phyloP scores from a whole-genome alignment of 2,888 invertebrate genomes.

The Mongoloraphidia duomilia region DNA sequence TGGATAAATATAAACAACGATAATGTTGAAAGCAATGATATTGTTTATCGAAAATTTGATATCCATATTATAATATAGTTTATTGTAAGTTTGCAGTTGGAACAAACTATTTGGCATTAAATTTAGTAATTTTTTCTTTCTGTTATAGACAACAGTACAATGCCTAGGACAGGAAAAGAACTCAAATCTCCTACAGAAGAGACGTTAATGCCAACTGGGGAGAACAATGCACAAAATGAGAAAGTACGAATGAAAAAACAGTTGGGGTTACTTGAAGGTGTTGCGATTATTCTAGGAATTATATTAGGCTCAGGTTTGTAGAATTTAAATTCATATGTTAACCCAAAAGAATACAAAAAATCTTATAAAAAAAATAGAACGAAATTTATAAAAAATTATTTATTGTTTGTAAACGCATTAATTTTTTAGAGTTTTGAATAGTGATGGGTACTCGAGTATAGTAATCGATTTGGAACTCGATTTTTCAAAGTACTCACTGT shows the following conservation, averaged over 20 bases:
- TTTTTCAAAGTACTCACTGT: no score
- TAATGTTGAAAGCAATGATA: no score
- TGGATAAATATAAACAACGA: no score
- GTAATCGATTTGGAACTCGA: no score
- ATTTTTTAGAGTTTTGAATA: no score
- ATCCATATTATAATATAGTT: not conserved
- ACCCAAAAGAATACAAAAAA: not conserved
- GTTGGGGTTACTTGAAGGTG: conserved; percentile 78
- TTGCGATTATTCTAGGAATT: conserved; percentile 86
- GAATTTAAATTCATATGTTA: not conserved
- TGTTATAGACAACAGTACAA: no score
- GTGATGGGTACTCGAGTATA: no score
- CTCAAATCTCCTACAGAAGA: conserved; percentile 19
- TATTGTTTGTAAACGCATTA: not conserved
- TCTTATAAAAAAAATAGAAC: not conserved
- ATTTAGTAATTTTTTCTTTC: not conserved
- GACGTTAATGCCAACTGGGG: not conserved
- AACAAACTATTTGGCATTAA: not conserved
- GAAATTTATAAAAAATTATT: not conserved
- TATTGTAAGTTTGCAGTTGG: not conserved
- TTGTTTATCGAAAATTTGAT: not conserved
- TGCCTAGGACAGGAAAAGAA: no score
- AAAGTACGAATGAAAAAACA: conserved; percentile 75
- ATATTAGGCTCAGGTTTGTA: conserved; percentile 76
- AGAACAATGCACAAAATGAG: conserved; percentile 23